Evolutionary conservation across 1,140 invertebrate species (phyloP), one percentile per base, ranked within the genome.

Genomic region (Halyomorpha halys): DNA sequence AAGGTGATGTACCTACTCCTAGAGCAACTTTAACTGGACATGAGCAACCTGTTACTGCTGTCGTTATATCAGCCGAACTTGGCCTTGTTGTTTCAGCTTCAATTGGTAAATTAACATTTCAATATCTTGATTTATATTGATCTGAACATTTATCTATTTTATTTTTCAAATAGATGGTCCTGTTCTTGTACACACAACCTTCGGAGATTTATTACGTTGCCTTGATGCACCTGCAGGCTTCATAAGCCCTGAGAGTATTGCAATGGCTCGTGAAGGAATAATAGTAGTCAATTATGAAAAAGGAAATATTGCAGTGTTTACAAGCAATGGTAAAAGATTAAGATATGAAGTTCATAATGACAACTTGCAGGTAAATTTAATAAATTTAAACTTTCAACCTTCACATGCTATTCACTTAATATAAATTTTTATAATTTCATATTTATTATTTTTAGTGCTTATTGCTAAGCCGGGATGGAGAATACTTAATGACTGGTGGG

Each of bases 61-160:
- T 98, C 64, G 90, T 94, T 59, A 96, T 99, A 49, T 96, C 94
- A 6, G 96, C 97, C 18, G 97, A 99, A 75, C 82, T 99, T 34
- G 97, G 96, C 18, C 80, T 98, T n/a, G 95, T 99, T 59, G 88
- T 99, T 49, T 97, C 94, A 54, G 94, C 91, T 49, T 92, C 90
- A 16, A 81, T 86, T 72, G 87, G 90, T 93, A 76, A 21, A 61
- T 30, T 23, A 11, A 44, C 4, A 19, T 34, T 44, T 44, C 44
- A 1, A 18, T 44, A 1, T 53, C 8, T 53, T 21, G 18, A 5
- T 49, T 18, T 18, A 11, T 21, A 5, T 53, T 9, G 16, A 18
- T n/a, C 13, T 53, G 3, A 21, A 53, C 16, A 9, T 6, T 25
- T 19, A 53, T 21, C 8, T 21, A n/a, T 21, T 19, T 6, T 53